These are phyloP conservation scores for Varanus salvator DNA, from an alignment of 2,113 vertebrate species.

Conservation along the genomic window DNA sequence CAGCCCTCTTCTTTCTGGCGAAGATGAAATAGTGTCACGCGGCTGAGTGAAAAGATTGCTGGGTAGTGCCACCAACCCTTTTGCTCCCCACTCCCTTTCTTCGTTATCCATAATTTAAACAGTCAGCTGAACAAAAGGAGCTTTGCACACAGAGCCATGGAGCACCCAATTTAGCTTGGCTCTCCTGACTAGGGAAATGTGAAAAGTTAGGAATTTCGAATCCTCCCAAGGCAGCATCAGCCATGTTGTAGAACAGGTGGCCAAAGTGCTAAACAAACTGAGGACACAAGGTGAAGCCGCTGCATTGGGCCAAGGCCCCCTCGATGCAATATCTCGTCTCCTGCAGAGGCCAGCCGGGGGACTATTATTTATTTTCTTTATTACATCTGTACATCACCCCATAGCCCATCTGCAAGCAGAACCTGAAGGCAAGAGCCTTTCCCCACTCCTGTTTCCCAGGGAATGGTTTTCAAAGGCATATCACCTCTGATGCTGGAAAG, in stretches of 20 bases:
- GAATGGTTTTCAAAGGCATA: neutral
- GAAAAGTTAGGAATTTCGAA: neutral
- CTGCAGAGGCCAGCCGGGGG: neutral
- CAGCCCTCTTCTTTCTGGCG: slow-evolving; percentile 22
- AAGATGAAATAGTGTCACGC: neutral
- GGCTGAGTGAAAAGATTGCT: neutral
- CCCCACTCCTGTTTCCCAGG: neutral
- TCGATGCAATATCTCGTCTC: neutral
- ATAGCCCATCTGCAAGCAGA: too few species aligned
- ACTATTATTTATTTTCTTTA: neutral
- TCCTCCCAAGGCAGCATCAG: neutral
- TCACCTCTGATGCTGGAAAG: neutral
- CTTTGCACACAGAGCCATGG: neutral
- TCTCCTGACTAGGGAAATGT: neutral
- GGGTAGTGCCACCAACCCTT: neutral
- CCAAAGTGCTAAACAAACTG: neutral
- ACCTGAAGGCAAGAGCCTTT: neutral
- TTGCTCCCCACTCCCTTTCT: slow-evolving; percentile 7
- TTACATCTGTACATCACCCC: too few species aligned
- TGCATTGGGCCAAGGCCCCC: neutral
- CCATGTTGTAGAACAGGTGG: neutral
- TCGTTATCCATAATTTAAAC: neutral
- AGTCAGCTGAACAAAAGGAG: slow-evolving; percentile 13
- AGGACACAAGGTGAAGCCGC: neutral
- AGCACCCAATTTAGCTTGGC: neutral